These are phyloP conservation scores for Idaea aversata DNA, from an alignment of 2,888 invertebrate genomes.

Conservation along the genomic window DNA sequence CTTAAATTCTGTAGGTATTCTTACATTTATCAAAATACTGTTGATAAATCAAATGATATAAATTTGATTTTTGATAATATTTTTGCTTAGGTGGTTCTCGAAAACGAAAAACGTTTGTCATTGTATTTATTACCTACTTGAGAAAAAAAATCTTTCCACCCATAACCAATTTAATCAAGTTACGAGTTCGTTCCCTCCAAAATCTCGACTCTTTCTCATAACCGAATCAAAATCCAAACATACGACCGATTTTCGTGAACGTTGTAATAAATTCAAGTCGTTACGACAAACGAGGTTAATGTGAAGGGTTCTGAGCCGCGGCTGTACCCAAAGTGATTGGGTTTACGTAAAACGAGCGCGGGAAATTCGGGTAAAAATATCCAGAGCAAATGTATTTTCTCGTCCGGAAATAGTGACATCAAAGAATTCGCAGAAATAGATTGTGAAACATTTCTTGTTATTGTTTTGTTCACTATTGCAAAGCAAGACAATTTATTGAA, in stretches of 20 bases:
- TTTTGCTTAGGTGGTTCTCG: too few species aligned
- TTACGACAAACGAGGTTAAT: conserved; percentile 53
- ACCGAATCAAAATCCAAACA: conserved; percentile 20
- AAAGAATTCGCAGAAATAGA: conserved; percentile 1
- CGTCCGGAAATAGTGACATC: conserved; percentile 1
- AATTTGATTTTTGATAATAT: too few species aligned
- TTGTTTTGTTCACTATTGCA: background rate
- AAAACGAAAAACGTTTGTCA: too few species aligned
- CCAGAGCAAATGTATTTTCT: conserved; percentile 2
- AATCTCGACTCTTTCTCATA: background rate
- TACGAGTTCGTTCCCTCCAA: background rate
- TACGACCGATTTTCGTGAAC: conserved; percentile 24
- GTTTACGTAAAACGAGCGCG: background rate
- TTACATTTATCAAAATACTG: too few species aligned
- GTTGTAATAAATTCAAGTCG: conserved; percentile 48
- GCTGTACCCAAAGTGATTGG: conserved; percentile 11
- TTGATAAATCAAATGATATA: too few species aligned
- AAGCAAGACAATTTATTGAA: background rate
- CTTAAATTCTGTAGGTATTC: too few species aligned
- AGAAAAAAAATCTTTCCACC: background rate
- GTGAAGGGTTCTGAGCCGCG: conserved; percentile 27
- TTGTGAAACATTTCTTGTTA: background rate
- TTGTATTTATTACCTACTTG: too few species aligned
- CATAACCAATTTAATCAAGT: background rate
- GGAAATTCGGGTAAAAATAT: background rate